Evolutionary conservation across 2,888 invertebrate species (phyloP), one percentile per base, ranked within the genome.

Genomic region (Rotaria magnacalcarata): DNA sequence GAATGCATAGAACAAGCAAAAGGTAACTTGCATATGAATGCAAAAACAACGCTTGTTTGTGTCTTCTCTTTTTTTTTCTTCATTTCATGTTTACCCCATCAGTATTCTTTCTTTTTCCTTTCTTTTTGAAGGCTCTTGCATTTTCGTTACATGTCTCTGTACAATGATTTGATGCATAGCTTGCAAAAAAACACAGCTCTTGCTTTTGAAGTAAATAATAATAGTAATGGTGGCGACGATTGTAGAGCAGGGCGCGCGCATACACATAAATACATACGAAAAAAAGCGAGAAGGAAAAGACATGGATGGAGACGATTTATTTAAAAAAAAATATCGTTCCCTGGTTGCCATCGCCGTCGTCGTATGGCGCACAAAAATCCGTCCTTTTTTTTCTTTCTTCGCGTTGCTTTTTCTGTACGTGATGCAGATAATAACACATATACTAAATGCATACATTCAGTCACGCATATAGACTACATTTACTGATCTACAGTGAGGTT

Each of bases 271-370:
- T 34, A 67, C 34, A 67, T 19, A 19, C 34, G 27, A 67, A 67
- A 67, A 67, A 34, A 19, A 41, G 67, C 34, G 67, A 67, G 34
- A 67, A 27, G 67, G 34, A 67, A 34, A 67, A 67, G 67, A 67
- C 34, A 67, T 27, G 4, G 19, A 67, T 67, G 67, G 34, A 67
- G 67, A 19, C 67, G 67, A 67, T 67, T 67, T 67, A 67, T 67
- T 67, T 67, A 14, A 67, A 67, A 67, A 67, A 67, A 67, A 67
- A 67, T 67, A 67, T 67, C 67, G 67, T 67, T 67, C 67, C 67
- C 67, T 34, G 27, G 67, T 67, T 67, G 34, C 67, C 27, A 27
- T 34, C 24, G 34, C 19, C 19, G 67, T 34, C 67, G 67, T 67
- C 34, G 67, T 11, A 16, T 67, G 34, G 34, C 27, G 27, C 6